Evolutionary conservation across 2,888 invertebrate genomes (phyloP).

Genomic region (Drosophila ustulata): DNA sequence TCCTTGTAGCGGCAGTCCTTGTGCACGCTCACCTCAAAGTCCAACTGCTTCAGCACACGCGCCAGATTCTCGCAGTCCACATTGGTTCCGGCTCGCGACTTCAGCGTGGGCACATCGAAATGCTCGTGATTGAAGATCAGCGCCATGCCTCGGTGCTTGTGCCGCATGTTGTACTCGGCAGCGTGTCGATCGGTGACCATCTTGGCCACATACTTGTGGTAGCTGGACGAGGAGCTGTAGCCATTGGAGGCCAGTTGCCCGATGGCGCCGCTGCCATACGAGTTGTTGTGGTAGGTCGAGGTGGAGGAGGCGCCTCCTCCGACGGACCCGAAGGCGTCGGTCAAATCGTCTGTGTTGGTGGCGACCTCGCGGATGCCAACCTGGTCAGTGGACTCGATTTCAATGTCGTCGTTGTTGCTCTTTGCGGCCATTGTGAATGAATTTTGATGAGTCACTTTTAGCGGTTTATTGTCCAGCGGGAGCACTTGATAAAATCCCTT

Average conservation of each 20-base stretch:
- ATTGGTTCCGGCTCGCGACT: constrained; percentile 93
- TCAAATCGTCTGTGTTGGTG: constrained; percentile 73
- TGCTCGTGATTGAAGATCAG: constrained; percentile 95
- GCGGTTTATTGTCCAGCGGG: constrained; percentile 11
- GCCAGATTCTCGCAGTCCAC: constrained; percentile 92
- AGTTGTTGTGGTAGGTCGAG: constrained; percentile 43
- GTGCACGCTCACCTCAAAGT: constrained; percentile 90
- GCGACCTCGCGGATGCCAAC: constrained; percentile 70
- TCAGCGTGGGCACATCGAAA: constrained; percentile 90
- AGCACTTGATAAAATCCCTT: neutral
- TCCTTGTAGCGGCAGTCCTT: constrained; percentile 90
- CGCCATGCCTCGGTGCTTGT: constrained; percentile 92
- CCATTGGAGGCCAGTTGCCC: constrained; percentile 78
- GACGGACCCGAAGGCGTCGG: constrained; percentile 80
- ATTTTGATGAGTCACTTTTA: constrained; percentile 68
- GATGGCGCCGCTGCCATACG: constrained; percentile 72
- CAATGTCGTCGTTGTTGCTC: constrained; percentile 35
- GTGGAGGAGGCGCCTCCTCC: constrained; percentile 32
- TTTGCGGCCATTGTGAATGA: constrained; percentile 60
- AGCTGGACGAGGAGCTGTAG: constrained; percentile 75
- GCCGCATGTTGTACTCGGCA: constrained; percentile 94
- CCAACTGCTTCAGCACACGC: constrained; percentile 88
- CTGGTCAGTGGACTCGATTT: constrained; percentile 69
- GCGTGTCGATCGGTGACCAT: constrained; percentile 90
- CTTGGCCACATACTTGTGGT: constrained; percentile 82